Evolutionary conservation across 2,888 invertebrate species (phyloP), one percentile per base, ranked within the genome.

Genomic region (Helobdella robusta): DNA sequence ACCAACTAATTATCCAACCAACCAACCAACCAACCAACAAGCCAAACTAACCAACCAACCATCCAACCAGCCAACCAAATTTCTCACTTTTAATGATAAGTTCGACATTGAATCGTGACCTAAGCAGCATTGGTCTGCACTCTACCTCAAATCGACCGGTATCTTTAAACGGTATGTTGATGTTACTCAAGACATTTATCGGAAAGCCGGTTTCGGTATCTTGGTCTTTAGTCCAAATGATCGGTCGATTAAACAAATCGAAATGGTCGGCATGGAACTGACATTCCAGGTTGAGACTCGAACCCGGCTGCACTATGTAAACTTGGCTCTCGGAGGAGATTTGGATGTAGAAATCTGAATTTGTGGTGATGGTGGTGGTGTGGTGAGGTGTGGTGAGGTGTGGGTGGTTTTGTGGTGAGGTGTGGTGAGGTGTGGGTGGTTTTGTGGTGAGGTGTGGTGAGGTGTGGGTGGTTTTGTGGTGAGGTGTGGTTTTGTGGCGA

Each of bases 151-250:
- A 70, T 15, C 70, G 52, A 30, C 65, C 58, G 3, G 69, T 67
- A n/a, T 52, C 52, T 1, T 54, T n/a, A 56, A 70, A 70, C 18
- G 70, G 70, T 20, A 58, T 52, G 59, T 70, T 70, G 54, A 70
- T 70, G 64, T 69, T 70, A 54, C 70, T 66, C 40, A 70, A 61
- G 44, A 68, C 66, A 66, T 70, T 70, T 15, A 70, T 67, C 32
- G 67, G 59, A 2, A 61, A 6, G 6, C n/a, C 11, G 20, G 20
- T 11, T 52, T 15, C 18, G 40, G 18, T 40, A 40, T 40, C 18
- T 40, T 70, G 70, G 6, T 60, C 50, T 66, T 70, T 70, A 11
- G 52, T 66, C 68, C 68, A 70, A 46, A 69, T 36, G 5, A 70
- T 66, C 3, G 68, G 68, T 18, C 62, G 54, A 8, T 68, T 59